Evolutionary conservation across 2,888 invertebrate species (phyloP).

Genomic region (Lasioglossum zephyrum): DNA sequence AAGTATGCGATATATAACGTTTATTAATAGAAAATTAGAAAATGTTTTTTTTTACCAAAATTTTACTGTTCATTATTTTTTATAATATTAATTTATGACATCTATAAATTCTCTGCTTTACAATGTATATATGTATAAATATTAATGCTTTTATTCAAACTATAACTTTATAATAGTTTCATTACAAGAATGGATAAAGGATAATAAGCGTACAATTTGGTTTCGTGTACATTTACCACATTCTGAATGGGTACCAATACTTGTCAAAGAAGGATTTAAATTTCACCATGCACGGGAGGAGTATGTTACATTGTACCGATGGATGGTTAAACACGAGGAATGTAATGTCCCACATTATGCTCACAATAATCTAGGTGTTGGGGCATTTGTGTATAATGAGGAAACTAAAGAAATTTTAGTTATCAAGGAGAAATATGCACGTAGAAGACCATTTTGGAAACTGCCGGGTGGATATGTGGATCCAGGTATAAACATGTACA

Average conservation of each 20-base stretch:
- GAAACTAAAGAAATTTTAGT: constrained; percentile 90
- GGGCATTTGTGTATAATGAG: constrained; percentile 93
- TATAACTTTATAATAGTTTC: constrained; percentile 86
- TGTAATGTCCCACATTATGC: constrained; percentile 91
- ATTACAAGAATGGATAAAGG: constrained; percentile 88
- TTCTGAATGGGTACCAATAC: constrained; percentile 90
- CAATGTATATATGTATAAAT: background rate
- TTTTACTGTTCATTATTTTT: background rate
- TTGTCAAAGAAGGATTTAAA: constrained; percentile 92
- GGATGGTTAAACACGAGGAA: constrained; percentile 89
- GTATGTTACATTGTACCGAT: constrained; percentile 92
- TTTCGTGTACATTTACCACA: constrained; percentile 90
- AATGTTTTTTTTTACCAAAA: background rate
- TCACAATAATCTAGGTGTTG: constrained; percentile 93
- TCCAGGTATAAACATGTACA: constrained; percentile 85
- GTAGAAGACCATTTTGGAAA: constrained; percentile 88
- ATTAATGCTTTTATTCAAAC: background rate
- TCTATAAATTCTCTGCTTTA: background rate
- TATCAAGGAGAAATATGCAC: constrained; percentile 89
- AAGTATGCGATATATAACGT: constrained; percentile 84
- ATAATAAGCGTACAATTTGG: constrained; percentile 91
- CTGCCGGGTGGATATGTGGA: constrained; percentile 96
- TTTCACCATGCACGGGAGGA: constrained; percentile 94
- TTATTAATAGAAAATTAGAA: background rate
- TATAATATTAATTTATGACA: background rate